Percentiles rank a stretch among this genome's conserved stretches.
These are phyloP conservation scores for Chamaedrilus cognettii DNA, from an alignment of 2,888 invertebrate genomes.

Conservation along the genomic window DNA sequence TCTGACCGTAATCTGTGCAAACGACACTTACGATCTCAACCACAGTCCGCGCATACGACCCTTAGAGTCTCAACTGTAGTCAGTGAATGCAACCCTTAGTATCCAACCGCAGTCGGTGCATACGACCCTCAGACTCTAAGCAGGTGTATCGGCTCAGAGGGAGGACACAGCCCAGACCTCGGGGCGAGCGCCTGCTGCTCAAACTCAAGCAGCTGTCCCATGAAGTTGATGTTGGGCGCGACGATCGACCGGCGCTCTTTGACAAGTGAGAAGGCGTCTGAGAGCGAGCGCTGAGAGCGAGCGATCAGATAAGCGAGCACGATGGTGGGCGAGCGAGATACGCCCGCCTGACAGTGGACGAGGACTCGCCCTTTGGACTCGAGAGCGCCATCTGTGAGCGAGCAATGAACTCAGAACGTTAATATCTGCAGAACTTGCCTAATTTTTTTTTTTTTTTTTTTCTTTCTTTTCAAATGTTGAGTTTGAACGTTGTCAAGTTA, in stretches of 20 bases:
- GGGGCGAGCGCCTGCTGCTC: slow-evolving; percentile 2
- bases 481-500: too few species aligned
- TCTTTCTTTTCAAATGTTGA: too few species aligned
- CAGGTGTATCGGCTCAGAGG: background rate
- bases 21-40: too few species aligned
- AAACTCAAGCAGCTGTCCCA: slow-evolving; percentile 72
- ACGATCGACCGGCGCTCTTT: slow-evolving; percentile 85
- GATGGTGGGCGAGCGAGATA: slow-evolving; percentile 91
- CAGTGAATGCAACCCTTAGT: too few species aligned
- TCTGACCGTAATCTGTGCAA: too few species aligned
- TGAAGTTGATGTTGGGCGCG: slow-evolving; percentile 93
- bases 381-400: slow-evolving; percentile 71
- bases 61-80: too few species aligned
- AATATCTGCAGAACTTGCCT: too few species aligned
- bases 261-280: slow-evolving; percentile 86
- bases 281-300: slow-evolving; percentile 74
- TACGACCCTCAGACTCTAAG: background rate
- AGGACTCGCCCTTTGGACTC: slow-evolving; percentile 75
- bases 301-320: slow-evolving; percentile 95
- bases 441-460: too few species aligned
- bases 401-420: too few species aligned
- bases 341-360: slow-evolving; percentile 94
- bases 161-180: background rate
- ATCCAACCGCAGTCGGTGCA: too few species aligned
- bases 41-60: too few species aligned